Evolutionary conservation across 1,140 invertebrate genomes (phyloP).

Genomic region (Neodiprion pinetum): DNA sequence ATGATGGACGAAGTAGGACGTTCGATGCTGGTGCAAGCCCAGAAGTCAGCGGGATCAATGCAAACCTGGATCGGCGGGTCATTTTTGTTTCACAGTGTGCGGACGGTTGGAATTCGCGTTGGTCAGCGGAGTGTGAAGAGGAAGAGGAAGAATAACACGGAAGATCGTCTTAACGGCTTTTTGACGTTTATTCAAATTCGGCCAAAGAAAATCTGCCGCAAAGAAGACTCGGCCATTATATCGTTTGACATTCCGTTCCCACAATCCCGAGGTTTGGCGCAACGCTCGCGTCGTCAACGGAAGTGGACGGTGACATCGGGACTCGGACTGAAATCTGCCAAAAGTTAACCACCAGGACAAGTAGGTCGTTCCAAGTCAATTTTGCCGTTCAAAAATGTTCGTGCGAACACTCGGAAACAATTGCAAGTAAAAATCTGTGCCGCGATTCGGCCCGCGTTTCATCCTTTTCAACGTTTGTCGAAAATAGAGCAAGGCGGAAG

Average conservation of each 20-base stretch:
- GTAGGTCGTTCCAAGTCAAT: too few species aligned
- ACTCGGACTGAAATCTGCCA: too few species aligned
- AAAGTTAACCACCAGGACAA: too few species aligned
- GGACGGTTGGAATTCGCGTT: not conserved
- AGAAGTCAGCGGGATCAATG: not conserved
- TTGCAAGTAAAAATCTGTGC: too few species aligned
- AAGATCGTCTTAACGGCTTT: not conserved
- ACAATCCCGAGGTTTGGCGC: not conserved
- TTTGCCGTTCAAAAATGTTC: too few species aligned
- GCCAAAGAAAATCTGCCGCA: not conserved
- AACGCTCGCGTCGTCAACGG: too few species aligned
- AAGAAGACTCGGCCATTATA: too few species aligned
- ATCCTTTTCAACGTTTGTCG: too few species aligned
- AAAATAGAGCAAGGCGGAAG: too few species aligned
- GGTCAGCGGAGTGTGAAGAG: not conserved
- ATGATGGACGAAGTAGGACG: constrained; percentile 28
- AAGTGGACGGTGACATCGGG: too few species aligned
- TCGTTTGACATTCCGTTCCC: not conserved
- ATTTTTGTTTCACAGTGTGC: not conserved
- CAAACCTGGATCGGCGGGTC: not conserved
- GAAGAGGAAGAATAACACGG: not conserved
- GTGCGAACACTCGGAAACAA: too few species aligned
- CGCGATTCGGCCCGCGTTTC: too few species aligned
- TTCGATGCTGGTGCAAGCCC: not conserved
- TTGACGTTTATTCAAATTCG: not conserved